A percentile compares a stretch with the other conserved stretches of the same genome.
Conservation (phyloP, 2,113 vertebrate genomes). For the Erythrolamprus reginae region DNA sequence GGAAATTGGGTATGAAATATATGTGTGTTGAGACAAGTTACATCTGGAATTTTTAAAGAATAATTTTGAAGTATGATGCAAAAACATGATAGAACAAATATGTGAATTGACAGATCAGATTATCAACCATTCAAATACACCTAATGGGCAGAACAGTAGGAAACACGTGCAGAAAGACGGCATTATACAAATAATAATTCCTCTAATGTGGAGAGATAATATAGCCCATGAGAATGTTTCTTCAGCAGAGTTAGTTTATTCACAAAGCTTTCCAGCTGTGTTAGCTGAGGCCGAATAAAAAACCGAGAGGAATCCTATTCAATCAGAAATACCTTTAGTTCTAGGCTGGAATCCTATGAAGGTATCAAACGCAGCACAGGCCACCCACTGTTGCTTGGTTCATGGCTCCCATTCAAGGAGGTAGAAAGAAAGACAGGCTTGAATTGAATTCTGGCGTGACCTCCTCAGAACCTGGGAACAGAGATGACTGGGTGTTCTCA, state of each 20-base stretch:
- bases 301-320: not conserved
- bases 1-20: not conserved
- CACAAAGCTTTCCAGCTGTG: constrained; percentile 14
- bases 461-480: constrained; percentile 38
- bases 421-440: not conserved
- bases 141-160: not conserved
- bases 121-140: not conserved
- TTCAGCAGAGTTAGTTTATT: constrained; percentile 13
- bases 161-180: not conserved
- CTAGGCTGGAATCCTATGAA: not conserved
- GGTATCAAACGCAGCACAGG: constrained; percentile 7
- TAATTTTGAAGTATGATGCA: not conserved
- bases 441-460: constrained; percentile 23
- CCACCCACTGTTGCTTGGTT: constrained; percentile 31
- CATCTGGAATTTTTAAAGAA: not conserved
- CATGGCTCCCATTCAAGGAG: constrained; percentile 25
- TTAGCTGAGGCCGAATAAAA: not conserved
- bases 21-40: not conserved
- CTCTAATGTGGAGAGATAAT: not conserved
- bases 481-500: constrained; percentile 44
- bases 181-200: not conserved
- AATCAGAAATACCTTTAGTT: constrained; percentile 12
- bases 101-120: not conserved
- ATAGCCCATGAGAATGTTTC: not conserved
- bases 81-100: not conserved